A percentile compares a stretch with the other conserved stretches of the same genome.
phyloP scores from a whole-genome alignment of 2,113 vertebrate species.

The Oryctolagus cuniculus region mOryCun1.1 NC_091438.1:38731501-38732000 shows the following conservation, averaged over 20 bases:
- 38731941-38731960: background rate
- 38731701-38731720: background rate
- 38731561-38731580: constrained; percentile 94
- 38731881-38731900: constrained; percentile 94
- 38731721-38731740: too few relatives aligned
- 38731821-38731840: constrained; percentile 90
- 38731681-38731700: background rate
- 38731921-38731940: constrained; percentile 92
- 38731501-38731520: constrained; percentile 93
- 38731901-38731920: constrained; percentile 96
- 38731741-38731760: background rate
- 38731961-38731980: background rate
- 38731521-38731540: constrained; percentile 95
- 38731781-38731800: background rate
- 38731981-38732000: background rate
- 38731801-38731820: background rate
- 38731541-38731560: constrained; percentile 94
- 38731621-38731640: background rate
- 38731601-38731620: constrained; percentile 87
- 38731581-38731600: constrained; percentile 94
- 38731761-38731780: background rate
- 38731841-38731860: constrained; percentile 95
- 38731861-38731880: constrained; percentile 93
- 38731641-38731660: background rate
- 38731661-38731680: background rate